phyloP scores from a whole-genome alignment of 2,113 vertebrate species.

The Nothocercus julius region DNA sequence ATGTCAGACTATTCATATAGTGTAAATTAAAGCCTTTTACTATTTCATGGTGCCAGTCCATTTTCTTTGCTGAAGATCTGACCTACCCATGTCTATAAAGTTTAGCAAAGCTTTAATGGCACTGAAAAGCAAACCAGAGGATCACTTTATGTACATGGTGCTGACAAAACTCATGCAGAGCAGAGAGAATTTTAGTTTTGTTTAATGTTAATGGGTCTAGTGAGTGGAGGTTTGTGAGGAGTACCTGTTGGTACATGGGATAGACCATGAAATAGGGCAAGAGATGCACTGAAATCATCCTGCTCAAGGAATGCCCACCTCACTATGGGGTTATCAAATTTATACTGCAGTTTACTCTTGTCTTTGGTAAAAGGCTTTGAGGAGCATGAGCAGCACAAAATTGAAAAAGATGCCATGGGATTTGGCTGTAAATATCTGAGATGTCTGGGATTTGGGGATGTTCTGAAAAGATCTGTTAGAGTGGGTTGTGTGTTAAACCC shows the following conservation, averaged over 20 bases:
- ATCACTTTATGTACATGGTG: not conserved
- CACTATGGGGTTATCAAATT: not conserved
- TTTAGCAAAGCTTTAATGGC: not conserved
- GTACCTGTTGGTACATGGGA: not conserved
- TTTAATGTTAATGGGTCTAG: not conserved
- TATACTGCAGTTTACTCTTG: not conserved
- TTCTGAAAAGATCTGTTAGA: not conserved
- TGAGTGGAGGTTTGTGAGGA: not conserved
- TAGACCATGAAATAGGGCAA: not conserved
- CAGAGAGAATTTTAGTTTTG: not conserved
- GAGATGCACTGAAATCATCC: not conserved
- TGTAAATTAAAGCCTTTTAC: not conserved
- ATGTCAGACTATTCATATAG: not conserved
- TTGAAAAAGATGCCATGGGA: not conserved
- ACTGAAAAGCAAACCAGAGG: accelerated
- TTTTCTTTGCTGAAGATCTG: not conserved
- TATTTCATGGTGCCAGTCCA: not conserved
- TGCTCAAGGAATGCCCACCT: not conserved
- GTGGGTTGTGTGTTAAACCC: not conserved
- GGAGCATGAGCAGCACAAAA: not conserved
- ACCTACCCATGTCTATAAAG: not conserved
- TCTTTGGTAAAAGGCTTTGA: not conserved
- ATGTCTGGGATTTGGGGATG: accelerated
- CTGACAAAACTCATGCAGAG: not conserved
- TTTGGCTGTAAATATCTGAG: not conserved